Evolutionary conservation across 2,797 vertebrate species (phyloP), one percentile per base, ranked within the genome.

Genomic region (Hippocampus kuda): DNA sequence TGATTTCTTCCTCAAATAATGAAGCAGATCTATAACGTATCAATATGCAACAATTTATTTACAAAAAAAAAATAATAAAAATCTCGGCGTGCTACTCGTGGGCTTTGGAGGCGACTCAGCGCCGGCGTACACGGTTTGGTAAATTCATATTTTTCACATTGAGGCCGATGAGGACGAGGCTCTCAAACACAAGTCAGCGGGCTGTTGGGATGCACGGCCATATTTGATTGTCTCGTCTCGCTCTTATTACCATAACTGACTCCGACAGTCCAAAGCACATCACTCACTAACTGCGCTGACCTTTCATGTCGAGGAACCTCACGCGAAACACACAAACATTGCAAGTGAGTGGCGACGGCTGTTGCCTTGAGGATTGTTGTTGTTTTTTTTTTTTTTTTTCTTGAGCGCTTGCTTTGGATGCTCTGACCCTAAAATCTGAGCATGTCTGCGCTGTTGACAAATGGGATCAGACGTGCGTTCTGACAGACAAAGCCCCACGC

Each of bases 391-490:
- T 54, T 54, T 16, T 22, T 41, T 41, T 41, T 38, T 77, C 71
- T 20, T 73, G 68, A 79, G 72, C 42, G 65, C 68, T 63, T 64
- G 66, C 73, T 71, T 77, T 62, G 70, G 70, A 76, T 26, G 65
- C 61, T 49, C 2, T 22, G 77, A 81, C 76, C 81, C 84, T 53
- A 49, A 72, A 82, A 79, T 75, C 67, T 41, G 15, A 77, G 70
- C 16, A 30, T 11, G 79, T 72, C 73, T 65, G 30, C 20, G 72
- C 73, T 72, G 84, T 81, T 86, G 85, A 88, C 83, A 82, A 88
- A 87, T 80, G 73, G 77, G 86, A 85, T 86, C 76, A 86, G 81
- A 84, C 80, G 68, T 63, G 27, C 66, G 74, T 82, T 72, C 71
- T 71, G 49, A 69, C 61, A 44, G 69, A 77, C 68, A 76, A 76